Conservation (phyloP, 2,797 vertebrate species). For the Dryobates pubescens region DNA sequence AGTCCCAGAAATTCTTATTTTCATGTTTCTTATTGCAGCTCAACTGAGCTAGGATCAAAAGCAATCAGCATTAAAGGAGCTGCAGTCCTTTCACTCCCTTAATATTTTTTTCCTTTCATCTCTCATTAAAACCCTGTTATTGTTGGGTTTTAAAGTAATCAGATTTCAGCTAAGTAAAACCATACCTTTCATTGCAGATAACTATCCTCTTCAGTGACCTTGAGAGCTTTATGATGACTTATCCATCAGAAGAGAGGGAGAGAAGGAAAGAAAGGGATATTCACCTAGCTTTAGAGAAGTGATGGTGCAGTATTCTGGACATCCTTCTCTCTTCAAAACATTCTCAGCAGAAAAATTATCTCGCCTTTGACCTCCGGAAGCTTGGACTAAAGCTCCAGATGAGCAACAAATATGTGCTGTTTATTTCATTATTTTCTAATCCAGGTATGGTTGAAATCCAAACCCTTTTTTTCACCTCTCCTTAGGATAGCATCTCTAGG, state of each 20-base stretch:
- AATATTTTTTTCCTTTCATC: slow-evolving; percentile 4
- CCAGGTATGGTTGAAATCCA: not conserved
- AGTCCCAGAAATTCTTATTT: not conserved
- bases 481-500: not conserved
- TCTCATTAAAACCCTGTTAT: not conserved
- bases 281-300: not conserved
- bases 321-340: not conserved
- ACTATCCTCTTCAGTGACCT: not conserved
- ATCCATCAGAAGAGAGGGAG: not conserved
- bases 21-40: not conserved
- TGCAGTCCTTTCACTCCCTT: not conserved
- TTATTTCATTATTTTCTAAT: not conserved
- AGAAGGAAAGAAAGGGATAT: not conserved
- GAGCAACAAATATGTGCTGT: not conserved
- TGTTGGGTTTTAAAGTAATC: not conserved
- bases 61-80: not conserved
- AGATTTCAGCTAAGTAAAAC: not conserved
- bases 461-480: not conserved
- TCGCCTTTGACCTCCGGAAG: not conserved
- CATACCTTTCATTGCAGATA: not conserved
- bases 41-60: slow-evolving; percentile 26
- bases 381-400: not conserved
- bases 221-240: not conserved
- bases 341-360: not conserved
- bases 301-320: not conserved